Conservation (phyloP, 2,113 vertebrate genomes). For the Glaucidium brasilianum region DNA sequence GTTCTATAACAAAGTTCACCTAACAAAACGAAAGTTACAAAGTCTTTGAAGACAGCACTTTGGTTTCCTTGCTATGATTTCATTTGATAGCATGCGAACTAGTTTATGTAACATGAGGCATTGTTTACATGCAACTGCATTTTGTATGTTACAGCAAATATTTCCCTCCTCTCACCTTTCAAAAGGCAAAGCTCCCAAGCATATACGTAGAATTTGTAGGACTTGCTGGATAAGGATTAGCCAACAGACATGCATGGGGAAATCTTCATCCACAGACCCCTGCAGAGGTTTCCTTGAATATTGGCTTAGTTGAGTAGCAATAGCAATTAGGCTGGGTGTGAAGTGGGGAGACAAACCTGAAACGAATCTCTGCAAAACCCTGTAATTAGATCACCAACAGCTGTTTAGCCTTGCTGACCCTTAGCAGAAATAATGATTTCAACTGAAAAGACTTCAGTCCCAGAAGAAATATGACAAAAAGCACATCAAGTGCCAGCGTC, state of each 20-base stretch:
- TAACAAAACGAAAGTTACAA: neutral
- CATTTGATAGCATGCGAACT: neutral
- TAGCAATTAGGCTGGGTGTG: neutral
- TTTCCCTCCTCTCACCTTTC: neutral
- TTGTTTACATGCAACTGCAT: neutral
- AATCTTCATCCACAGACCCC: neutral
- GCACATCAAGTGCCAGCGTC: neutral
- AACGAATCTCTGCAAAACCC: neutral
- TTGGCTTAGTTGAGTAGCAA: neutral
- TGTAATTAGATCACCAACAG: constrained; percentile 41
- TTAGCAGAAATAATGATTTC: neutral
- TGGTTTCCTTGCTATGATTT: neutral
- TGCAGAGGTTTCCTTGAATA: neutral
- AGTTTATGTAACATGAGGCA: neutral
- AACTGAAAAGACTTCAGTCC: constrained; percentile 6
- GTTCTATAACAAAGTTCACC: neutral
- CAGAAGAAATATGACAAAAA: constrained; percentile 31
- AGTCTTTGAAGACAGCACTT: neutral
- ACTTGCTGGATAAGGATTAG: neutral
- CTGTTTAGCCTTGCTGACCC: neutral
- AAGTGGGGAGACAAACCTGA: neutral
- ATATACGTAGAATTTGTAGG: neutral
- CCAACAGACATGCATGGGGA: neutral
- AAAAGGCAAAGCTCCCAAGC: neutral
- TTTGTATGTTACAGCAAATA: neutral